Conservation (phyloP, 2,797 vertebrate species). For the Halcyon smyrnensis region DNA sequence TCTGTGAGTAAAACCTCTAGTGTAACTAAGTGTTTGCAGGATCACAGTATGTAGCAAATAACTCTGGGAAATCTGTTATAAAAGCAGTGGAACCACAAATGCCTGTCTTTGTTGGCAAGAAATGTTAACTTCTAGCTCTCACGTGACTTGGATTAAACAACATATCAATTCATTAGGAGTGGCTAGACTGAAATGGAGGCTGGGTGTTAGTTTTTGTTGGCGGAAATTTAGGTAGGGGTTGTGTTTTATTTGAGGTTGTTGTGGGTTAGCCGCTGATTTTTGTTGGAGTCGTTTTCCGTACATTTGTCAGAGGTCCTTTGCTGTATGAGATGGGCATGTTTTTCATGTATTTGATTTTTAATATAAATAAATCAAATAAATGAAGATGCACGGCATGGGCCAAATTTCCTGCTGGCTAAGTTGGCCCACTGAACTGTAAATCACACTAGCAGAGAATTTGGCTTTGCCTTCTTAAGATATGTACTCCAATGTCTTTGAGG, state of each 20-base stretch:
- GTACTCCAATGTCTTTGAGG: neutral
- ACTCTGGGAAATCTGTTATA: conserved; percentile 1
- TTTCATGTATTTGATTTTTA: neutral
- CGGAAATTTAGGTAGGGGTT: conserved; percentile 24
- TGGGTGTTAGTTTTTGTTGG: conserved; percentile 36
- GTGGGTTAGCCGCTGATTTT: conserved; percentile 46
- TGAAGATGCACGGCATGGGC: neutral
- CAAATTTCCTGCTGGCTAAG: conserved; percentile 9
- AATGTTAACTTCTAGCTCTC: neutral
- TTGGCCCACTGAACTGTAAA: neutral
- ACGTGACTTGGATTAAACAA: neutral
- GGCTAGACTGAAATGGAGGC: neutral
- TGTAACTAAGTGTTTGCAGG: neutral
- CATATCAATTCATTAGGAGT: conserved; percentile 21
- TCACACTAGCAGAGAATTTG: neutral
- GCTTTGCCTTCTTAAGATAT: neutral
- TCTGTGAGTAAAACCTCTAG: neutral
- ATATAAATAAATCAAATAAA: conserved; percentile 34
- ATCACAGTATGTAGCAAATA: neutral
- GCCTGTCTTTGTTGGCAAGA: conserved; percentile 21
- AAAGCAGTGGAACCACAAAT: conserved; percentile 11
- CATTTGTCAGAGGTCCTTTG: conserved; percentile 20
- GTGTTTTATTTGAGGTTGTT: conserved; percentile 57
- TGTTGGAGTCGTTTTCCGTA: conserved; percentile 16
- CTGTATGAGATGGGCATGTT: neutral